These are phyloP conservation scores for Phylloscopus whistleri DNA, from an alignment of 2,113 vertebrate genomes.

Conservation along the genomic window DNA sequence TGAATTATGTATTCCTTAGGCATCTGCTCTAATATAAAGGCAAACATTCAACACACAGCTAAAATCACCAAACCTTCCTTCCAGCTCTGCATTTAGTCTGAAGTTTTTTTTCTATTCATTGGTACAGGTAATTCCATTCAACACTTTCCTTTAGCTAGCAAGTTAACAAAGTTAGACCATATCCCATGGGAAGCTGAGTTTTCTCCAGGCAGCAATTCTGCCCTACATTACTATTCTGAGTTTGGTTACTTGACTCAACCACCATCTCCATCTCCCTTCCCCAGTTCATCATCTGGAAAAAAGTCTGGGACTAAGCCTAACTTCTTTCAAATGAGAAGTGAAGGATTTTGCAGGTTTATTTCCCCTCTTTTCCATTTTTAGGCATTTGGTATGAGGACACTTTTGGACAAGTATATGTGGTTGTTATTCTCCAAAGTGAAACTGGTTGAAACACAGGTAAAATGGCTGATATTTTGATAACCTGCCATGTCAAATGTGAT, in stretches of 20 bases:
- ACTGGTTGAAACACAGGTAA: neutral
- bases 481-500: neutral
- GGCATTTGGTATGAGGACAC: neutral
- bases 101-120: neutral
- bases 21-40: neutral
- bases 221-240: neutral
- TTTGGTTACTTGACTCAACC: neutral
- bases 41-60: neutral
- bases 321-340: neutral
- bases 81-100: neutral
- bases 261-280: neutral
- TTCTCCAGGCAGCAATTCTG: neutral
- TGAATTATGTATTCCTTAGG: constrained; percentile 40
- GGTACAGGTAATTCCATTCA: neutral
- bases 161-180: neutral
- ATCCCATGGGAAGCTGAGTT: neutral
- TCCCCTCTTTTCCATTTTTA: neutral
- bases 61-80: neutral
- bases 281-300: neutral
- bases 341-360: neutral
- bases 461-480: neutral
- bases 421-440: neutral
- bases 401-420: neutral
- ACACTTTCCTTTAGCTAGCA: neutral
- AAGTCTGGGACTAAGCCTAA: neutral